These are phyloP conservation scores for Pelecanoides urinatrix DNA, from an alignment of 2,113 vertebrate species.

Conservation along the genomic window DNA sequence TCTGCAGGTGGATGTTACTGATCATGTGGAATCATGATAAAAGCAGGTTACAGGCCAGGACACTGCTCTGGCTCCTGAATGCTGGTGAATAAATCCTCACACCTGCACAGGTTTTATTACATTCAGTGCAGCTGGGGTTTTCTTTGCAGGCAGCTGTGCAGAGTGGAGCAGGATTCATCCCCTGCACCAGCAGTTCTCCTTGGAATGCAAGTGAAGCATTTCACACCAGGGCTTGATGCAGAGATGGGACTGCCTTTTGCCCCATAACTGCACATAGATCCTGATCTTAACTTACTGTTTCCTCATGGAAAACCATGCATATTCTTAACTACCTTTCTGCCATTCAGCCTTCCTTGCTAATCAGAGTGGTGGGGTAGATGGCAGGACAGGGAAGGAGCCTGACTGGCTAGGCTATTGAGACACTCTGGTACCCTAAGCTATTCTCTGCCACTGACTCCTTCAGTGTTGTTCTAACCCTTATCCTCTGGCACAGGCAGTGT, in stretches of 20 bases:
- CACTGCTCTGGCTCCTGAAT: fast-evolving
- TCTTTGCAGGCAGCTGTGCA: not conserved
- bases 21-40: not conserved
- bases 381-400: not conserved
- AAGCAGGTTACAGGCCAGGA: not conserved
- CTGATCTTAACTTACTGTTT: not conserved
- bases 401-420: not conserved
- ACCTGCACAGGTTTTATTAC: not conserved
- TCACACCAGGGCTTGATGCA: not conserved
- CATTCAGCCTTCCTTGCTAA: not conserved
- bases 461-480: not conserved
- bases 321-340: not conserved
- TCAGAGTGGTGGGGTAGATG: not conserved
- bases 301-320: not conserved
- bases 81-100: not conserved
- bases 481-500: slow-evolving; percentile 82
- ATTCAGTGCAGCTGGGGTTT: not conserved
- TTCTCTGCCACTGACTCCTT: not conserved
- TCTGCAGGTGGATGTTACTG: not conserved
- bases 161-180: not conserved
- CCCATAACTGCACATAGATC: not conserved
- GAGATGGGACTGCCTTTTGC: not conserved
- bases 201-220: not conserved
- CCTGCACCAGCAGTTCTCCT: not conserved
- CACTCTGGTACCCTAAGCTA: not conserved